Evolutionary conservation across 2,113 vertebrate species (phyloP), one percentile per base, ranked within the genome.

Genomic region (Dicaeum eximium): DNA sequence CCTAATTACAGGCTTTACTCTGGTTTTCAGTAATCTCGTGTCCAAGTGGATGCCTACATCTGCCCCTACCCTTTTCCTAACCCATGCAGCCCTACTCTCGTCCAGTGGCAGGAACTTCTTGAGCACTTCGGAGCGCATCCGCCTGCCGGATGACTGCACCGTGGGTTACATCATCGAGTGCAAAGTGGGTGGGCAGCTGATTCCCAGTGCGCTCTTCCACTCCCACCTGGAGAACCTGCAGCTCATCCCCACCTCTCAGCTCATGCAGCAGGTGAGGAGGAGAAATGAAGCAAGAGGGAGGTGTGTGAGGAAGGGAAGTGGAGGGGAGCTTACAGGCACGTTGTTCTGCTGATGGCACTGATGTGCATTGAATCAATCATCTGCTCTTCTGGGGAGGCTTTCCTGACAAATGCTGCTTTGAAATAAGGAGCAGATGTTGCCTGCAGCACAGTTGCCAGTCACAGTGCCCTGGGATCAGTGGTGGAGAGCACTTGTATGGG

Each of bases 141-240:
- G 98, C 47, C 98, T 99, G 75, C 99, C 99, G 0, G 99, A 99
- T 0, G 99, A 99, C 97, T 99, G 99, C 86, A 99, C 99, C 0
- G 97, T 99, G 93, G 99, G 99, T n/a, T 99, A 99, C 93, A 99
- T 99, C 27, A 86, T 99, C 1, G 99, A 99, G 96, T 97, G 97
- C 86, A 97, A 98, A 83, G 97, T 99, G 1, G 98, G 98, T 0
- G 90, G 98, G 69, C 98, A 80, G 42, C 98, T 99, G 97, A 97
- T 98, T 70, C 98, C 98, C 95, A 98, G 97, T 18, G 53, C 93
- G 0, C 97, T 99, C 42, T 99, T 99, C 97, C 99, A 99, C 92
- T 99, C 99, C 4, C 99, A 99, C 96, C 97, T 99, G 97, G 99
- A 99, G 96, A 99, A 98, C 94, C 96, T 99, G 80, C 98, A 98